Base-by-base conservation (phyloP, 92 coral and sea anemone species). In the Umimayanthus chanpuru region DNA sequence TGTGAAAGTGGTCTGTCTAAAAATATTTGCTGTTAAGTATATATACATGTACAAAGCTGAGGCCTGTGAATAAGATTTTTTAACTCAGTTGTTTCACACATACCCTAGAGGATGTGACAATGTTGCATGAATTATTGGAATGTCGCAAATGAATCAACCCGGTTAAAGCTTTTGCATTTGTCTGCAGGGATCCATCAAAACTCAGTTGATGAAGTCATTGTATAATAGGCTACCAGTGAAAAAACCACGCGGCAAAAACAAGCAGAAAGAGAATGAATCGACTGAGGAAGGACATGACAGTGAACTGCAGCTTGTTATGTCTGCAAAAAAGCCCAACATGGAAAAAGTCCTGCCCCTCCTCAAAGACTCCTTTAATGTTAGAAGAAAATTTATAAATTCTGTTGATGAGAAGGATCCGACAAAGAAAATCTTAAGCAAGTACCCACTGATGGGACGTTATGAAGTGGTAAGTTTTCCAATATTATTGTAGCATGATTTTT, bases 261-360 rank as follows among this genome's bases (percentile, higher is more conserved):
- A n/a, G 5, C 12, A 2, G 75, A 70, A 70, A 70, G 75, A 70
- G 75, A 70, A n/a, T 15, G 12, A 70, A 8, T 70, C 75, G n/a
- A 70, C 75, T 70, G 75, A 70, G 75, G 75, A 70, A 28, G 75
- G 75, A 36, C 75, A 70, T 70, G 75, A 70, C 75, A 70, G n/a
- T n/a, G 75, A 70, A 36, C 75, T 18, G 5, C 75, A 70, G 36
- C 29, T n/a, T 5, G 75, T 70, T 70, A 70, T 70, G 75, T 70
- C 75, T n/a, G 75, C 75, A n/a, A 70, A 70, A 70, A 70, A 18
- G 75, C 75, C 75, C n/a, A 70, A 70, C 29, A 70, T 70, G 75
- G 11, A 70, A 36, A 70, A 70, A 29, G 75, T 70, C 75, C 5
- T 70, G 75, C 75, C 75, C 75, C 75, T 70, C 75, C 75, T 70